A percentile compares a stretch with the other conserved stretches of the same genome.
Conservation (phyloP, 2,113 vertebrate genomes). For the Psephotus haematonotus region DNA sequence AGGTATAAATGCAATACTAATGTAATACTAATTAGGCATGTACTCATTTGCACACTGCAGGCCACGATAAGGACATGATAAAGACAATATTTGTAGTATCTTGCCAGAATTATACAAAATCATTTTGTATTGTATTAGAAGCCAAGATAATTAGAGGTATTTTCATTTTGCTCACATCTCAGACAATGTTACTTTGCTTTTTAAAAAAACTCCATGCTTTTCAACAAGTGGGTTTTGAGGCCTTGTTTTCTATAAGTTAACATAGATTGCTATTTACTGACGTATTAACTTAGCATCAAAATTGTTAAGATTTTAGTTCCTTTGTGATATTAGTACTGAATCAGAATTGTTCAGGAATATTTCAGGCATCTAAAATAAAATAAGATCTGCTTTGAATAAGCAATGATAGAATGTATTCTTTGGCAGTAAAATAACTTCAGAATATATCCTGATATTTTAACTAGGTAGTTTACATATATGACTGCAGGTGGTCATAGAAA, state of each 20-base stretch:
- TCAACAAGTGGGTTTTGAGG: not conserved
- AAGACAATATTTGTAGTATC: not conserved
- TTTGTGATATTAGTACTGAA: not conserved
- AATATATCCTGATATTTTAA: constrained; percentile 15
- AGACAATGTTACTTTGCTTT: not conserved
- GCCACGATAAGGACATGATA: not conserved
- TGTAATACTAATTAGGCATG: not conserved
- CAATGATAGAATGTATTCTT: constrained; percentile 2
- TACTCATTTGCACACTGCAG: not conserved
- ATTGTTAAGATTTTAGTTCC: not conserved
- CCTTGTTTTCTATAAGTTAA: not conserved
- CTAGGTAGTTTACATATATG: not conserved
- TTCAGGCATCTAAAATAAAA: not conserved
- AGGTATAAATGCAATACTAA: not conserved
- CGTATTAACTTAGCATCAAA: not conserved
- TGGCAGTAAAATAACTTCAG: constrained; percentile 1
- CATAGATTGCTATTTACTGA: not conserved
- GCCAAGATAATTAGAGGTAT: not conserved
- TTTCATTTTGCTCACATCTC: not conserved
- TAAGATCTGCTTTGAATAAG: not conserved
- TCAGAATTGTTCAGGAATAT: not conserved
- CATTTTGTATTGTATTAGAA: not conserved
- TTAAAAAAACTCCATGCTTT: accelerated
- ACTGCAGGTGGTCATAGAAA: constrained; percentile 18
- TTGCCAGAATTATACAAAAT: not conserved